Evolutionary conservation across 1,140 invertebrate genomes (phyloP).

Genomic region (Phymorhynchus buccinoides): DNA sequence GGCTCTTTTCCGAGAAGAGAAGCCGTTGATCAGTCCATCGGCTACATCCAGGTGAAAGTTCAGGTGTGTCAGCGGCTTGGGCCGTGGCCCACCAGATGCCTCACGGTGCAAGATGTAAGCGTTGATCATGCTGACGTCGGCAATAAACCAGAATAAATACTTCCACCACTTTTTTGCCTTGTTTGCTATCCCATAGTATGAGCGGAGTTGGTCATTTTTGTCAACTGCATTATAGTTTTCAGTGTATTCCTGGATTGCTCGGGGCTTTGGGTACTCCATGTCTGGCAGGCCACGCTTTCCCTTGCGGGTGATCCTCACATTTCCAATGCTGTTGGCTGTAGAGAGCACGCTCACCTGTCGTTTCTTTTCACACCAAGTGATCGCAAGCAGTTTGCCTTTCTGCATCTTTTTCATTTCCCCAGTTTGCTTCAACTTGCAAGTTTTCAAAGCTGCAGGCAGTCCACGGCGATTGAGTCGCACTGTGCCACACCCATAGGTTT

Average conservation of each 20-base stretch:
- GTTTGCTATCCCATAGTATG: neutral
- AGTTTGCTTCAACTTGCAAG: neutral
- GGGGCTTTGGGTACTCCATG: neutral
- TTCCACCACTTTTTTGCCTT: neutral
- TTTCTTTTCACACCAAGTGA: too few relatives aligned
- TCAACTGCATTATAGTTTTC: neutral
- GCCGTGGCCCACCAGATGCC: neutral
- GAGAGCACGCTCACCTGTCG: neutral
- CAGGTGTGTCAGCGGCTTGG: neutral
- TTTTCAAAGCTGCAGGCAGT: neutral
- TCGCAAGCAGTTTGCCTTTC: neutral
- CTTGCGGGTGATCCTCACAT: neutral
- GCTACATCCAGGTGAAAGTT: neutral
- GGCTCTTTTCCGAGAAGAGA: neutral
- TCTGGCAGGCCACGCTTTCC: neutral
- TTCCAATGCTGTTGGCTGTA: neutral
- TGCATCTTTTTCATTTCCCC: neutral
- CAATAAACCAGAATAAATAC: neutral
- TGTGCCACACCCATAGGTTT: neutral
- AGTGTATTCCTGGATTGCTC: neutral
- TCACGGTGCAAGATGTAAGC: neutral
- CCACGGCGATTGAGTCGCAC: neutral
- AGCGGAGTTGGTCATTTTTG: neutral
- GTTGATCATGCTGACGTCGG: neutral
- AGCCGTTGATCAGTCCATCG: neutral